Evolutionary conservation across 1,140 invertebrate species (phyloP).

Genomic region (Pogonus chalceus): DNA sequence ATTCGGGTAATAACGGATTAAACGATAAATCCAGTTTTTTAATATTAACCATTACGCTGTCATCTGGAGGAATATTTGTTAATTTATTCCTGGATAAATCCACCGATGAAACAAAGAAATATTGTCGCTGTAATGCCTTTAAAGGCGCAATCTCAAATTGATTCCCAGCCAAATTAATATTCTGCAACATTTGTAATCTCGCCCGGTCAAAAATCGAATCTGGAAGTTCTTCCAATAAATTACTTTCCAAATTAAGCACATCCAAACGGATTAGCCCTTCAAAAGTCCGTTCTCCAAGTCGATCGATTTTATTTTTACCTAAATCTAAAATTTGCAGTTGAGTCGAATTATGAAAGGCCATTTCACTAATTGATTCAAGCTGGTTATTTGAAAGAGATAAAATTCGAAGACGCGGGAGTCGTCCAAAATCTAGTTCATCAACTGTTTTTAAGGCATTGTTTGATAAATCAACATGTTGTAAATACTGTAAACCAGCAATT

Average conservation of each 20-base stretch:
- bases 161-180: conserved; percentile 70
- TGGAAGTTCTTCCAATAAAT: conserved; percentile 62
- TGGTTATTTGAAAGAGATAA: conserved; percentile 63
- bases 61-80: conserved; percentile 66
- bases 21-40: conserved; percentile 78
- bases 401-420: conserved; percentile 57
- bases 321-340: conserved; percentile 75
- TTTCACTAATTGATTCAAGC: conserved; percentile 70
- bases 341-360: conserved; percentile 82
- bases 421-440: conserved; percentile 74
- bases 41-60: conserved; percentile 76
- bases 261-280: conserved; percentile 69
- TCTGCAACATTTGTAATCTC: conserved; percentile 67
- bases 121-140: conserved; percentile 68
- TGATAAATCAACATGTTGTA: conserved; percentile 65
- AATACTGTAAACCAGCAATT: conserved; percentile 59
- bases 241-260: conserved; percentile 62
- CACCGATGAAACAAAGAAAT: conserved; percentile 65
- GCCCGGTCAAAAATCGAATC: conserved; percentile 75
- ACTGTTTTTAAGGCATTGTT: conserved; percentile 64
- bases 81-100: conserved; percentile 73
- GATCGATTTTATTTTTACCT: conserved; percentile 61
- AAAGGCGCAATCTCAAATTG: conserved; percentile 67
- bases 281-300: conserved; percentile 68
- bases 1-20: conserved; percentile 66